Evolutionary conservation across 2,113 vertebrate genomes (phyloP), one percentile per base, ranked within the genome.

Genomic region (Nettapus auritus): DNA sequence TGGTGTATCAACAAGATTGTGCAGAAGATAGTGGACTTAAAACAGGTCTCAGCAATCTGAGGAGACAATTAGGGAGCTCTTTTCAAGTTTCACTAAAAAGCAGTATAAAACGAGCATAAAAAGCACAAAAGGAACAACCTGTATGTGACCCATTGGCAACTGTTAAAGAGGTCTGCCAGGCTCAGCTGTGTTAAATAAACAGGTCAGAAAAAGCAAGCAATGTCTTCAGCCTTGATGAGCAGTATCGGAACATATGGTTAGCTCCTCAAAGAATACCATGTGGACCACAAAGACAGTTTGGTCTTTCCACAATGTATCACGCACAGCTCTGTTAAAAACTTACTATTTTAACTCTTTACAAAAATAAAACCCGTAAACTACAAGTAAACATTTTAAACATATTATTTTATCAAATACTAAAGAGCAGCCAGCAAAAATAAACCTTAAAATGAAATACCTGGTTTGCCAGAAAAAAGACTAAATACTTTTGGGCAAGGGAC

Each of bases 401-500:
- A 53, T 38, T 31, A 38, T 25, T 4, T 42, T 67, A 60, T 16
- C 53, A 59, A 90, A 88, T 44, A 84, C 4, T 25, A 64, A 40
- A 66, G 22, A 71, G 44, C 67, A 48, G 7, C 3, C 36, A 68
- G 8, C 2, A 84, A 78, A 86, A 90, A 31, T 56, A 64, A 20
- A 83, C 15, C 26, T 79, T 88, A 82, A 85, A 94, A 84, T 83
- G 8, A 95, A 94, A 88, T 98, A 98, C 98, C 98, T 98, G 98
- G 93, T 93, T 97, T 97, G 40, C 92, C 96, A 89, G 97, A 97
- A 62, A 97, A 90, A 36, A 88, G n/a, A 86, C 96, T 97, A 56
- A 98, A 98, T 52, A 98, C 38, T 63, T 95, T 89, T 21, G 98
- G 98, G 56, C 98, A 99, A 38, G 98, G 98, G 55, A 98, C 96